phyloP scores from a whole-genome alignment of 53 echinoderm and acorn worm genomes.

The Luidia sarsii region DNA sequence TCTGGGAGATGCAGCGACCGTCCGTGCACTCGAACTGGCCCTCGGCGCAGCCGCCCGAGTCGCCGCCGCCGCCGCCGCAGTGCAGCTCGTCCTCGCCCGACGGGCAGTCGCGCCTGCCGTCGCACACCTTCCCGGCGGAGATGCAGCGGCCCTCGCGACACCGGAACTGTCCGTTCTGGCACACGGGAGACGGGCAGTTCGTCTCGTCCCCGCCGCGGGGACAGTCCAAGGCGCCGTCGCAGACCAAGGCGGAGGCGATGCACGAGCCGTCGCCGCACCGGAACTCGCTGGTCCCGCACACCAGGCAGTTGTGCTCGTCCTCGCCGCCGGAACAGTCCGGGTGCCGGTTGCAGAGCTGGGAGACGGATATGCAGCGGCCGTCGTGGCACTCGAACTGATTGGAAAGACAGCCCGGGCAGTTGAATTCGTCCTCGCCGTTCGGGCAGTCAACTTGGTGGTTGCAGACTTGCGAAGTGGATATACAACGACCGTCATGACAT shows the following conservation, averaged over 20 bases:
- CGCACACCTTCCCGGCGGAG: neutral
- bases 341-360: slow-evolving; percentile 26
- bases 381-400: slow-evolving; percentile 1
- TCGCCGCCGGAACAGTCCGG: slow-evolving; percentile 46
- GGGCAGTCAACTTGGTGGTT: slow-evolving; percentile 45
- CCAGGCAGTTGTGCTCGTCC: slow-evolving; percentile 13
- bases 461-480: slow-evolving; percentile 27
- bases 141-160: slow-evolving; percentile 21
- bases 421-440: slow-evolving; percentile 26
- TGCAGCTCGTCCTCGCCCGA: neutral
- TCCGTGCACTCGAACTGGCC: slow-evolving; percentile 48
- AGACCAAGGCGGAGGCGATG: slow-evolving; percentile 1
- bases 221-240: slow-evolving; percentile 24
- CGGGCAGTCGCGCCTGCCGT: neutral
- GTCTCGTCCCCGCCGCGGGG: slow-evolving; percentile 45
- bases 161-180: neutral
- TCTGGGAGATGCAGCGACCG: slow-evolving; percentile 10
- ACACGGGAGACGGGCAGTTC: slow-evolving; percentile 7
- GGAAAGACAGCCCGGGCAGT: neutral
- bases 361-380: slow-evolving; percentile 8
- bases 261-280: slow-evolving; percentile 27
- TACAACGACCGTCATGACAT: slow-evolving; percentile 28
- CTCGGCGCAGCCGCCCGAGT: neutral
- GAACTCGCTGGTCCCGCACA: neutral
- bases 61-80: neutral